Percentiles rank a stretch among this genome's conserved stretches.
Evolutionary conservation across 1,140 invertebrate species (phyloP).

Genomic region (Temnothorax nylanderi): DNA sequence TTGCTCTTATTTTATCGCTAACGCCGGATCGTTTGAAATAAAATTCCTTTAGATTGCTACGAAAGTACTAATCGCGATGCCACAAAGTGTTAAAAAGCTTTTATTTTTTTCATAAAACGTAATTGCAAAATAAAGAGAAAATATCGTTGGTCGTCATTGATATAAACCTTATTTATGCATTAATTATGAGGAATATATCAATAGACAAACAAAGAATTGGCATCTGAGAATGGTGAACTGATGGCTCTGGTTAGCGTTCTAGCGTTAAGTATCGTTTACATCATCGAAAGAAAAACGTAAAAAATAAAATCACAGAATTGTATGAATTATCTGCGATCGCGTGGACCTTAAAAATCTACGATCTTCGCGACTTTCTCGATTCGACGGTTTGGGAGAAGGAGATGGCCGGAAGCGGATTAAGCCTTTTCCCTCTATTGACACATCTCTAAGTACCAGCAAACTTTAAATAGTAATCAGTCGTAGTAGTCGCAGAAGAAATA

Average conservation of each 20-base stretch:
- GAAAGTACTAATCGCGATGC: not conserved
- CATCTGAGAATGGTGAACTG: not conserved
- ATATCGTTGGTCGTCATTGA: not conserved
- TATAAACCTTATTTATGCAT: constrained; percentile 10
- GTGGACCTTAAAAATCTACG: constrained; percentile 11
- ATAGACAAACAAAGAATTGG: not conserved
- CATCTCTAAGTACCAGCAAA: constrained; percentile 20
- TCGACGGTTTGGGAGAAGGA: constrained; percentile 29
- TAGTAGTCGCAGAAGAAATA: not conserved
- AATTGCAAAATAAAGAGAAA: not conserved
- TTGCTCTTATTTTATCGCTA: not conserved
- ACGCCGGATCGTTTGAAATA: not conserved
- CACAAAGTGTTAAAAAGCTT: constrained; percentile 1
- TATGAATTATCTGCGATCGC: constrained; percentile 68
- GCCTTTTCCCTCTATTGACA: constrained; percentile 15
- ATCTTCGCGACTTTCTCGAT: constrained; percentile 24
- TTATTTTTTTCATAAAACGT: not conserved
- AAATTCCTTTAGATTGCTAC: not conserved
- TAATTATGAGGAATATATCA: not conserved
- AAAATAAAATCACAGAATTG: constrained; percentile 73
- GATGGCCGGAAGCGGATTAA: constrained; percentile 23
- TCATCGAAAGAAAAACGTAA: constrained; percentile 65
- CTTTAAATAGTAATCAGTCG: not conserved
- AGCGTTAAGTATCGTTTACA: constrained; percentile 66
- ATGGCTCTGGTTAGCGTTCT: constrained; percentile 40